phyloP scores from a whole-genome alignment of 2,113 vertebrate species.

The Dascyllus trimaculatus region DNA sequence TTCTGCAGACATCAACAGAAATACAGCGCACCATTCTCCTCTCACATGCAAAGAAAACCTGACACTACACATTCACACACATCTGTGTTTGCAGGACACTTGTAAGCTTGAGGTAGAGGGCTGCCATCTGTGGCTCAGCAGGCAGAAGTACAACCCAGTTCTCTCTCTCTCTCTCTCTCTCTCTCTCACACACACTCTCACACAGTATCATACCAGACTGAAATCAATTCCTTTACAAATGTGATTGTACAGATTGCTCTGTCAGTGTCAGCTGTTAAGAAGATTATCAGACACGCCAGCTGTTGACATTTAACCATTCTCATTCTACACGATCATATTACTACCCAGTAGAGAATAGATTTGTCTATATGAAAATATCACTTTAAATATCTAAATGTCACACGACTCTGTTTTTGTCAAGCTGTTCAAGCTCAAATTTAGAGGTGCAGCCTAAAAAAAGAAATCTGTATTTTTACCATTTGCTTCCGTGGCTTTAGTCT shows the following conservation, averaged over 20 bases:
- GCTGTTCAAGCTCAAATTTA: no score
- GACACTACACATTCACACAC: slow-evolving; percentile 57
- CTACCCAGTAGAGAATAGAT: not conserved
- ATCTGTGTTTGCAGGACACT: slow-evolving; percentile 49
- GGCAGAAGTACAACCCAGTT: slow-evolving; percentile 64
- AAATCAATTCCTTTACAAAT: slow-evolving; percentile 40
- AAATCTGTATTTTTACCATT: no score
- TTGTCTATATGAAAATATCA: not conserved
- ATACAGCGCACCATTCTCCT: slow-evolving; percentile 25
- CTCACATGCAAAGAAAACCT: slow-evolving; percentile 43
- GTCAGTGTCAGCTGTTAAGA: slow-evolving; percentile 40
- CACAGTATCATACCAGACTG: not conserved
- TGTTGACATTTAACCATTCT: slow-evolving; percentile 35
- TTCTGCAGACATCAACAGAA: slow-evolving; percentile 66
- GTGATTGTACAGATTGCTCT: slow-evolving; percentile 27
- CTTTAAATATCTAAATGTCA: slow-evolving; percentile 18
- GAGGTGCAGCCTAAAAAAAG: no score
- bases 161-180: not conserved
- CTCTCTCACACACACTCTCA: slow-evolving; percentile 13
- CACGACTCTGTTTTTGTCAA: not conserved
- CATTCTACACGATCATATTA: slow-evolving; percentile 28
- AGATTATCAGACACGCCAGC: slow-evolving; percentile 42
- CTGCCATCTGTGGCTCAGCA: slow-evolving; percentile 78
- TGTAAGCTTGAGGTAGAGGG: slow-evolving; percentile 61
- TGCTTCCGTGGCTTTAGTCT: no score